A percentile compares a stretch with the other conserved stretches of the same genome.
Evolutionary conservation across 1,140 invertebrate genomes (phyloP).

Genomic region (Araneus ventricosus): DNA sequence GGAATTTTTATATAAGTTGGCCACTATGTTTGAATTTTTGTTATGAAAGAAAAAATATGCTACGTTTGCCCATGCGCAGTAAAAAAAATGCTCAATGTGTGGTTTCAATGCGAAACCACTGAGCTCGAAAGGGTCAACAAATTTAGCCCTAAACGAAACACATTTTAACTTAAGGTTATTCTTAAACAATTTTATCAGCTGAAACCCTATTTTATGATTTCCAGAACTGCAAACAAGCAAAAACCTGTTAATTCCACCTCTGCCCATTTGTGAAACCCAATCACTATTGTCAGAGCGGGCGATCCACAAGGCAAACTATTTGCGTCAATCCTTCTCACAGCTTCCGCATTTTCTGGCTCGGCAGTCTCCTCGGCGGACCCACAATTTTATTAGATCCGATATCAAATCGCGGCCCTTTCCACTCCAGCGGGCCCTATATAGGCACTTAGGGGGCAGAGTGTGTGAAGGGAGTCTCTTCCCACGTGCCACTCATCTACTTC

Average conservation of each 20-base stretch:
- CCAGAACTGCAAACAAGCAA: background rate
- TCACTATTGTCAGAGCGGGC: background rate
- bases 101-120: no score
- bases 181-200: background rate
- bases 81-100: no score
- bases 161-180: no score
- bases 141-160: no score
- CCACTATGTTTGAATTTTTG: no score
- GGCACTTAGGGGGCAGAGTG: slow-evolving; percentile 50
- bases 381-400: slow-evolving; percentile 72
- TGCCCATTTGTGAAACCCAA: background rate
- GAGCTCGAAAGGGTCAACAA: no score
- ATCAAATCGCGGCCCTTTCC: slow-evolving; percentile 54
- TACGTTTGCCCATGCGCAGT: no score
- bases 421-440: slow-evolving; percentile 27
- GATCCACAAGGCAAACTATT: background rate
- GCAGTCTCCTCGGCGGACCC: slow-evolving; percentile 17
- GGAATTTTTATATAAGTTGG: no score
- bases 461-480: slow-evolving; percentile 11
- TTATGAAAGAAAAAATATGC: no score
- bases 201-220: background rate
- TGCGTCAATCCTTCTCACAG: background rate
- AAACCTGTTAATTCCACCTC: background rate
- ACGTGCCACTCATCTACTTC: slow-evolving; percentile 51
- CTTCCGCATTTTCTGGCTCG: slow-evolving; percentile 53